Evolutionary conservation across 1,140 invertebrate species (phyloP), one percentile per base, ranked within the genome.

Genomic region (Tetragnatha versicolor): DNA sequence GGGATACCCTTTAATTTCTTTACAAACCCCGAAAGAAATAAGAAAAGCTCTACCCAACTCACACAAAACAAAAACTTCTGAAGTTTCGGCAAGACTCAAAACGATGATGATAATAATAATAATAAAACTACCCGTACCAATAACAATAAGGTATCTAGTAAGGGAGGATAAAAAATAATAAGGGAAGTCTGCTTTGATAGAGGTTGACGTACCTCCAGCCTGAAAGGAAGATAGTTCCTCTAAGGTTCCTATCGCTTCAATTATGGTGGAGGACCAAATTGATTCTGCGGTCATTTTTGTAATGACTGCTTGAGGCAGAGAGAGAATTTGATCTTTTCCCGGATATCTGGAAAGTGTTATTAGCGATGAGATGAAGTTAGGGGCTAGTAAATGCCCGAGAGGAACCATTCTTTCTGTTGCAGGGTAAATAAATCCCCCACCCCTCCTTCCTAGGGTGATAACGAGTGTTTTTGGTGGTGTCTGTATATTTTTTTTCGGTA

Each of bases 201-300:
- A 58, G 53, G 53, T 29, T 31, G 53, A 58, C 53, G 53, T n/a
- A 33, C 14, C n/a, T 42, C 29, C n/a, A 17, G 53, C 33, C 14
- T 12, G 27, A 58, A 31, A 31, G 7, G 53, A 58, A 58, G 53
- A 58, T 58, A 31, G 53, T n/a, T n/a, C 27, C 53, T 27, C 53
- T 58, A 4, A 33, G 53, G 53, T 58, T 58, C 17, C 53, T 58
- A 58, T 58, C 53, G 33, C 27, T 69, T 69, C 69, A 72, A 72
- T 72, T 72, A 72, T 22, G 51, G 25, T 60, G 69, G 45, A 60
- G 53, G 35, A 60, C 51, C 51, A 72, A 72, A 72, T 58, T 72
- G 69, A 72, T 72, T 72, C 31, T 35, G 53, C 53, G 69, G 69
- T 72, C 69, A 72, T 60, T 72, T 72, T 60, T 72, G 69, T 72